Evolutionary conservation across 2,888 invertebrate species (phyloP), one percentile per base, ranked within the genome.

Genomic region (Thelaira solivaga): DNA sequence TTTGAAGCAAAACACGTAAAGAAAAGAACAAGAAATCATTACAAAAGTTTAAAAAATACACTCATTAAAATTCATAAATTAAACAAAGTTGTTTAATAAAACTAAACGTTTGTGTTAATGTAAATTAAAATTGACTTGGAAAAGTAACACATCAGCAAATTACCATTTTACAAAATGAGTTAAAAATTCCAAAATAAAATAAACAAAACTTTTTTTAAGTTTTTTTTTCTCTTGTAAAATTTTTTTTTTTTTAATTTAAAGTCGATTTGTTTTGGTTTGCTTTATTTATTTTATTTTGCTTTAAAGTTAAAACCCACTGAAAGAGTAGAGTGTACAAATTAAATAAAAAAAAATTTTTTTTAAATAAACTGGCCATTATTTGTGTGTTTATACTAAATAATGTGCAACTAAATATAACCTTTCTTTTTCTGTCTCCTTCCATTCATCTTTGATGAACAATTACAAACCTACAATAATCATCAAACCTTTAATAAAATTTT

Each of bases 321-420:
- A n/a, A 55, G 10, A 55, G 31, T 16, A 20, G 36, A 18, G 31
- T 13, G 2, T 29, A 51, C 41, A 51, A 41, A 53, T 34, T 22
- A 55, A 45, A 36, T 1, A 13, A n/a, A 67, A 55, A 20, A 4
- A 26, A n/a, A n/a, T n/a, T n/a, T n/a, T n/a, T n/a, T n/a, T n/a
- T n/a, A n/a, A n/a, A n/a, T n/a, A n/a, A 18, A 47, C 39, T 69
- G 57, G 57, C 59, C 57, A 68, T 36, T 69, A n/a, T n/a, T n/a
- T n/a, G n/a, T n/a, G n/a, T n/a, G n/a, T n/a, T n/a, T n/a, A n/a
- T 36, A 34, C 34, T 47, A n/a, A n/a, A n/a, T 34, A 11, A 3
- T 24, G 24, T 41, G 18, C 10, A 49, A 4, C 7, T 29, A 49
- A 13, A 39, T 55, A 26, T 61, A 31, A 31, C 20, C 20, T 57